phyloP scores from a whole-genome alignment of 2,113 vertebrate genomes.

The Pyxicephalus adspersus region DNA sequence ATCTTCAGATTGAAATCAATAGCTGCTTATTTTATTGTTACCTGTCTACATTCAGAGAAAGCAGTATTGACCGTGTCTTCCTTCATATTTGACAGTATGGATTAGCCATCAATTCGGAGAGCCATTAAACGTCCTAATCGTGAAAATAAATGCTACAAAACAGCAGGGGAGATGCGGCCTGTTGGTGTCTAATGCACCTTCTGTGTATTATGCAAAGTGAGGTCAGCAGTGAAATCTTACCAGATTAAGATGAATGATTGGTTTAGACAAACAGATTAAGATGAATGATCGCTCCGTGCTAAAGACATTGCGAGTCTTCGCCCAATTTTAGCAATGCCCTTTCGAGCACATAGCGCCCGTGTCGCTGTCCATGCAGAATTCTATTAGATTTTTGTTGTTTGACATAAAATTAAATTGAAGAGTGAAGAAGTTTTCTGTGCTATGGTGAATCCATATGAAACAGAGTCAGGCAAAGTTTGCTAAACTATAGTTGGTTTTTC shows the following conservation, averaged over 20 bases:
- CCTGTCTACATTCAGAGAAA: conserved; percentile 63
- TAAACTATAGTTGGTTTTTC: no score
- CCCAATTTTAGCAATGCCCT: not conserved
- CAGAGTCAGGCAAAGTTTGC: no score
- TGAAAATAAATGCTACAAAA: conserved; percentile 43
- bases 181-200: conserved; percentile 70
- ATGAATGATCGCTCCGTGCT: conserved; percentile 20
- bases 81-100: conserved; percentile 51
- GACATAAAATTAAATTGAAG: no score
- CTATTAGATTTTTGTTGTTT: no score
- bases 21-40: conserved; percentile 41
- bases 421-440: no score
- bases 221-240: conserved; percentile 5
- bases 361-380: not conserved
- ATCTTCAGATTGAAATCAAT: conserved; percentile 49
- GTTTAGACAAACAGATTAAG: conserved; percentile 46
- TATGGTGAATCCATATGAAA: no score
- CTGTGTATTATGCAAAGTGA: conserved; percentile 64
- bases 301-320: not conserved
- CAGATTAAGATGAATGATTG: conserved; percentile 46
- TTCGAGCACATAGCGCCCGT: not conserved
- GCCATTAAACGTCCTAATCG: conserved; percentile 38
- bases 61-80: conserved; percentile 66
- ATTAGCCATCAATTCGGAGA: conserved; percentile 46
- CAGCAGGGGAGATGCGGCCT: conserved; percentile 69